These are phyloP conservation scores for Struthio camelus DNA, from an alignment of 2,113 vertebrate genomes.

Conservation along the genomic window DNA sequence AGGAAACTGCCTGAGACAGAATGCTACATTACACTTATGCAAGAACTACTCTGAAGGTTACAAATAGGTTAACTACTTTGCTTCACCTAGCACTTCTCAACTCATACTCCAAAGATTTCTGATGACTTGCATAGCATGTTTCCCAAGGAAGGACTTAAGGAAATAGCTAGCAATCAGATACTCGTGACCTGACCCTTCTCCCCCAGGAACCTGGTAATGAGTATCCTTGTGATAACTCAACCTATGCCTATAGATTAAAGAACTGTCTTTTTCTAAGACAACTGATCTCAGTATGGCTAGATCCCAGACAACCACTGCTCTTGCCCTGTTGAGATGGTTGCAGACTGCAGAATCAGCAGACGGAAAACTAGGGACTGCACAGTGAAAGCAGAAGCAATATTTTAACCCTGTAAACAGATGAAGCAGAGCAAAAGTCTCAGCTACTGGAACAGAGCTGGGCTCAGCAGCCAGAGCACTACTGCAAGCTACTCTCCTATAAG, in stretches of 20 bases:
- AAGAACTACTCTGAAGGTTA: neutral
- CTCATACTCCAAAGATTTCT: neutral
- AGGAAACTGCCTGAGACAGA: neutral
- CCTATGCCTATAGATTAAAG: conserved; percentile 42
- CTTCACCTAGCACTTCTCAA: neutral
- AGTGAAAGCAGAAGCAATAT: neutral
- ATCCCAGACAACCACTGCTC: neutral
- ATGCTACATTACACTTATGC: neutral
- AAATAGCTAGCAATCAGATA: conserved; percentile 60
- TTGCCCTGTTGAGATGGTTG: neutral
- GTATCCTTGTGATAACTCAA: conserved; percentile 49
- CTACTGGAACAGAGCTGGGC: neutral
- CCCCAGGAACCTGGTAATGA: conserved; percentile 41
- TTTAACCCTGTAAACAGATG: neutral
- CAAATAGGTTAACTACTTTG: neutral
- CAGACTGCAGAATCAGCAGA: neutral
- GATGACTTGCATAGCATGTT: neutral
- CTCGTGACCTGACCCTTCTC: conserved; percentile 46
- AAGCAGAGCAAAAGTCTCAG: neutral
- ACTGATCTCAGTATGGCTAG: neutral
- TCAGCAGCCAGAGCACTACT: neutral
- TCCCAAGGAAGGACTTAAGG: conserved; percentile 16
- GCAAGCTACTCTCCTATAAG: neutral
- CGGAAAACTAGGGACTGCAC: neutral
- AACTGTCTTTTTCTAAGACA: neutral